Evolutionary conservation across 2,888 invertebrate genomes (phyloP).

Genomic region (Opisthograptis luteolata): DNA sequence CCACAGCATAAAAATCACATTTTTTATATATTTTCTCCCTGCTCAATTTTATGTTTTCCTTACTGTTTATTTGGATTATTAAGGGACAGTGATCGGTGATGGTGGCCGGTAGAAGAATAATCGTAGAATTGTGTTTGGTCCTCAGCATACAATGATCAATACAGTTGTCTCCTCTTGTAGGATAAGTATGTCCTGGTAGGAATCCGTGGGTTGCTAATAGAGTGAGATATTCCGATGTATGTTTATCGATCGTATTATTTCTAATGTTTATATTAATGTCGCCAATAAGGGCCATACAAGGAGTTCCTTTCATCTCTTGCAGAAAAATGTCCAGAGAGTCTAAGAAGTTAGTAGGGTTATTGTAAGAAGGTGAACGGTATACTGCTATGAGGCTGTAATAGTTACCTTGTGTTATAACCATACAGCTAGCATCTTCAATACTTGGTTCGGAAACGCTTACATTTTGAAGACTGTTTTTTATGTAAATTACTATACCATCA

Average conservation of each 20-base stretch:
- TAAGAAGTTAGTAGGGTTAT: background rate
- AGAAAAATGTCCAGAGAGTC: background rate
- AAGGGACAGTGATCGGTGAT: conserved; percentile 6
- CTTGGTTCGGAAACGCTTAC: background rate
- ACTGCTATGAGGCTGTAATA: background rate
- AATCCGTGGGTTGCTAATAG: conserved; percentile 1
- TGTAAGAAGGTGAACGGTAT: background rate
- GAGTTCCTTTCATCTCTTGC: background rate
- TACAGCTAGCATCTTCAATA: background rate
- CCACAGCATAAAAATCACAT: background rate
- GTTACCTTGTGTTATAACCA: background rate
- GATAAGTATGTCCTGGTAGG: background rate
- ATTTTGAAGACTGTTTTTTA: background rate
- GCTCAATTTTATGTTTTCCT: background rate
- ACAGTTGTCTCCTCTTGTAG: conserved; percentile 3
- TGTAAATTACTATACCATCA: background rate
- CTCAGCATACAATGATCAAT: conserved; percentile 10
- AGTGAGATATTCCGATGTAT: background rate
- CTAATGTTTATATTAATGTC: conserved; percentile 1
- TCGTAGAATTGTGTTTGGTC: background rate
- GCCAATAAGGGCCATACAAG: background rate
- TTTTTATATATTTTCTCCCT: background rate
- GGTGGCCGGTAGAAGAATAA: background rate
- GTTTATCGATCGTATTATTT: background rate
- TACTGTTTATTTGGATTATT: background rate